Evolutionary conservation across 2,888 invertebrate species (phyloP).

Genomic region (Rhimphoctona megacephalus): DNA sequence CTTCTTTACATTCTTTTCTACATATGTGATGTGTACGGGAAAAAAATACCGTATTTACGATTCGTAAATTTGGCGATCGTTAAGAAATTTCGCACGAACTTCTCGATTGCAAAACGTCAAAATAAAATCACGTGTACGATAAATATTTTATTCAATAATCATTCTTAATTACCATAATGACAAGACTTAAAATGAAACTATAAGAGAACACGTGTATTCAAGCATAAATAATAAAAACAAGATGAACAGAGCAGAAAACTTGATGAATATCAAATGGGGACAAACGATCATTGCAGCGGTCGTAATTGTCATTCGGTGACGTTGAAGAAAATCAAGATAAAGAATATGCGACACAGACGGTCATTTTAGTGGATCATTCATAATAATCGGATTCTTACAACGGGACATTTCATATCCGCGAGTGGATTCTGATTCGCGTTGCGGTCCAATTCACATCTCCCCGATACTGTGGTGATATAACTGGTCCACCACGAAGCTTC

Average conservation of each 20-base stretch:
- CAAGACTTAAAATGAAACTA: constrained; percentile 14
- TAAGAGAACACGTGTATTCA: constrained; percentile 32
- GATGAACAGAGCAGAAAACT: constrained; percentile 25
- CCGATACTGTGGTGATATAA: constrained; percentile 54
- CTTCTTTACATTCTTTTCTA: constrained; percentile 34
- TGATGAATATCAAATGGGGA: constrained; percentile 21
- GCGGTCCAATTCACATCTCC: constrained; percentile 35
- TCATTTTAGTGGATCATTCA: constrained; percentile 54
- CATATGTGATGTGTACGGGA: constrained; percentile 25
- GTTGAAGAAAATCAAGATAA: constrained; percentile 5
- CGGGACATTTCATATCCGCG: constrained; percentile 43
- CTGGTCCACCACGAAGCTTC: constrained; percentile 70
- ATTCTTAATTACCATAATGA: constrained; percentile 49
- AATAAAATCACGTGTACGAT: neutral
- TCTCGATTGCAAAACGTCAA: constrained; percentile 19
- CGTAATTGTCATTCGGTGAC: constrained; percentile 34
- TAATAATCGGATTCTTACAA: constrained; percentile 51
- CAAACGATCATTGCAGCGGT: constrained; percentile 10
- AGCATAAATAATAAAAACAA: constrained; percentile 25
- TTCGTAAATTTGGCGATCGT: constrained; percentile 54
- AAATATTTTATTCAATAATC: constrained; percentile 36
- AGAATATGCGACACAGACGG: constrained; percentile 38
- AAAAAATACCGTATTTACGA: neutral
- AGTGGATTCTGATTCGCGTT: constrained; percentile 61
- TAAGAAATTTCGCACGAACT: constrained; percentile 19